Percentiles rank a stretch among this genome's conserved stretches.
phyloP scores from a whole-genome alignment of 2,113 vertebrate species.

The Caloenas nicobarica region DNA sequence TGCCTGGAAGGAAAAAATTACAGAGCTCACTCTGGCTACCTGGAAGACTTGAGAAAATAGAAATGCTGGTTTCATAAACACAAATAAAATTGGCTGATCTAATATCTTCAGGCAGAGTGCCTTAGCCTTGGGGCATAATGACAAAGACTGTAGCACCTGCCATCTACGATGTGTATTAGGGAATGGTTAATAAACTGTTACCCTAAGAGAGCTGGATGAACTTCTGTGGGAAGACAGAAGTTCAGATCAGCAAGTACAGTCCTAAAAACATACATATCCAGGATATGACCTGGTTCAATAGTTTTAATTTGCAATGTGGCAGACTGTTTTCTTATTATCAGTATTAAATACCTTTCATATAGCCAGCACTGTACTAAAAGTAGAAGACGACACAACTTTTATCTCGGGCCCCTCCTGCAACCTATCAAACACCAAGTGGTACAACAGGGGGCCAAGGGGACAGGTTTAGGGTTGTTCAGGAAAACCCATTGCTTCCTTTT shows the following conservation, averaged over 20 bases:
- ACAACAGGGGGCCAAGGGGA: not conserved
- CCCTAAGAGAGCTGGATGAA: not conserved
- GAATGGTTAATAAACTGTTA: slow-evolving; percentile 17
- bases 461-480: not conserved
- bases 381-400: not conserved
- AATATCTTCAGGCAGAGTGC: slow-evolving; percentile 36
- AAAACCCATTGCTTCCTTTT: not conserved
- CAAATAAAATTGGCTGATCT: slow-evolving; percentile 31
- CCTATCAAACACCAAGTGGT: not conserved
- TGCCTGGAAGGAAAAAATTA: not conserved
- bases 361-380: not conserved
- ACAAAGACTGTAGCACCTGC: slow-evolving; percentile 15
- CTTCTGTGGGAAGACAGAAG: not conserved
- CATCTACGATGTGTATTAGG: slow-evolving; percentile 5
- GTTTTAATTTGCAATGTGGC: not conserved
- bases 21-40: not conserved
- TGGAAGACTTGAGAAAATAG: slow-evolving; percentile 16
- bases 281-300: not conserved
- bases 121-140: slow-evolving; percentile 34
- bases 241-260: not conserved
- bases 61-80: slow-evolving; percentile 22
- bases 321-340: not conserved
- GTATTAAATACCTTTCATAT: not conserved
- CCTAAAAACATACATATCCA: not conserved
- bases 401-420: not conserved